Conservation (phyloP, 1,140 invertebrate genomes). For the Dreissena polymorpha region DNA sequence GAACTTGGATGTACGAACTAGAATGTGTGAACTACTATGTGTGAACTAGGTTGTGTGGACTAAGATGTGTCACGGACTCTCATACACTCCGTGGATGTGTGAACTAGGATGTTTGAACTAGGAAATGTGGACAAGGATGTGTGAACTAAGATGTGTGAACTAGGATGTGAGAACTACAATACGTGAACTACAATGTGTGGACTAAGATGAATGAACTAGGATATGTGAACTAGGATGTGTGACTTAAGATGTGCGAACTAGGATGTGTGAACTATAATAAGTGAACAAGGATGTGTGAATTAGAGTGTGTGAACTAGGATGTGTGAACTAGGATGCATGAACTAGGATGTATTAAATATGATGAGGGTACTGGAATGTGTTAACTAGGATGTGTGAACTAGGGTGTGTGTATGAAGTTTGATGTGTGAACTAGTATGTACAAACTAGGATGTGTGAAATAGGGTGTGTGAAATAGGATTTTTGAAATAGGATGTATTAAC, state of each 20-base stretch:
- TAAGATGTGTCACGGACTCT: not conserved
- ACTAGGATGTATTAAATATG: not conserved
- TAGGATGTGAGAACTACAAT: not conserved
- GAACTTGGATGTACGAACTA: conserved; percentile 1
- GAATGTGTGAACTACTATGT: not conserved
- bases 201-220: too few relatives aligned
- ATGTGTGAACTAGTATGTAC: too few relatives aligned
- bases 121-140: not conserved
- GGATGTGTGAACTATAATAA: not conserved
- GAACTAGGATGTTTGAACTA: not conserved
- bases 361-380: not conserved
- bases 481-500: too few relatives aligned
- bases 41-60: not conserved
- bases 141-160: conserved; percentile 4
- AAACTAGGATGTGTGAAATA: too few relatives aligned
- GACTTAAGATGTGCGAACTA: not conserved
- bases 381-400: not conserved
- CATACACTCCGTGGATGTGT: too few relatives aligned
- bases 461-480: too few relatives aligned
- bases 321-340: conserved; percentile 3
- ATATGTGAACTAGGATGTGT: not conserved
- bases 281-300: not conserved
- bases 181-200: not conserved
- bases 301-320: not conserved
- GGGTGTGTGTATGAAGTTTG: not conserved